Percentiles rank a stretch among this genome's conserved stretches.
These are phyloP conservation scores for western clawed frog (Xenopus tropicalis) DNA, from an alignment of 2,113 vertebrate species.

Conservation along the genomic window UCB_Xtro_10.0 CM004443.2:135655501-135656000, in stretches of 20 bases:
- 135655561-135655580: background rate
- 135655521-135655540: slow-evolving; percentile 23
- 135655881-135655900: too few species aligned
- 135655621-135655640: slow-evolving; percentile 8
- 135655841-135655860: too few species aligned
- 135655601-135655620: slow-evolving; percentile 8
- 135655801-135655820: slow-evolving; percentile 23
- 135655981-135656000: too few species aligned
- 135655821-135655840: slow-evolving; percentile 26
- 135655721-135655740: slow-evolving; percentile 1
- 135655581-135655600: background rate
- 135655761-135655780: slow-evolving; percentile 38
- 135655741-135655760: slow-evolving; percentile 13
- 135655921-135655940: too few species aligned
- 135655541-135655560: background rate
- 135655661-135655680: background rate
- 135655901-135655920: too few species aligned
- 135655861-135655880: too few species aligned
- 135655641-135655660: slow-evolving; percentile 19
- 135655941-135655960: too few species aligned
- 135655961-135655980: too few species aligned
- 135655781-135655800: slow-evolving; percentile 12
- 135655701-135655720: background rate
- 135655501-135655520: background rate
- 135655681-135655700: slow-evolving; percentile 7